Evolutionary conservation across 35 echinoderm and acorn worm genomes (phyloP).

Genomic region (Heliocidaris erythrogramma): DNA sequence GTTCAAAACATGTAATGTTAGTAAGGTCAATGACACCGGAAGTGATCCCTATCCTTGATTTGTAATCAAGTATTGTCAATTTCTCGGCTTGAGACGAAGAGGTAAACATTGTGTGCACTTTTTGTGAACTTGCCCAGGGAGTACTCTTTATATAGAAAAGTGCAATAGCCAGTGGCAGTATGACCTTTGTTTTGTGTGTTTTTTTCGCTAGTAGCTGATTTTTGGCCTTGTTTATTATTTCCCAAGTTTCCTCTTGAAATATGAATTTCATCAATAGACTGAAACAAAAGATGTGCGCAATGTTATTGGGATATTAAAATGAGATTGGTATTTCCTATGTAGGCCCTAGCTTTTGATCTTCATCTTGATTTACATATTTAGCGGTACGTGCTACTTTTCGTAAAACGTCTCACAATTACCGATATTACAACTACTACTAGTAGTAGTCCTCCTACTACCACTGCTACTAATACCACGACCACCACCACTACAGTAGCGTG

Average conservation of each 20-base stretch:
- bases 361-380: too few species aligned
- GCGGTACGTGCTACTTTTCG: too few species aligned
- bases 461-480: not conserved
- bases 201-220: not conserved
- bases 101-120: not conserved
- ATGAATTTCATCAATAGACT: not conserved
- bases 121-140: not conserved
- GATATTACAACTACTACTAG: not conserved
- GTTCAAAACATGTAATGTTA: not conserved
- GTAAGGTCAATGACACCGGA: conserved; percentile 4
- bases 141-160: not conserved
- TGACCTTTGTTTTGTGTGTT: conserved; percentile 7
- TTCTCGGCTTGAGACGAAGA: not conserved
- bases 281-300: not conserved
- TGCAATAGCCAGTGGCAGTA: not conserved
- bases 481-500: not conserved
- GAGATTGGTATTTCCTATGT: too few species aligned
- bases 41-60: not conserved
- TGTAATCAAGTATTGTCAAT: not conserved
- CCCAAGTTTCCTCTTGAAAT: not conserved
- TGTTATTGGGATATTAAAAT: too few species aligned
- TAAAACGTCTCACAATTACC: not conserved
- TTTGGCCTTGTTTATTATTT: not conserved
- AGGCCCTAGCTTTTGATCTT: too few species aligned
- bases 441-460: not conserved